Evolutionary conservation across 2,113 vertebrate species (phyloP).

Genomic region (Muntiacus reevesi): DNA sequence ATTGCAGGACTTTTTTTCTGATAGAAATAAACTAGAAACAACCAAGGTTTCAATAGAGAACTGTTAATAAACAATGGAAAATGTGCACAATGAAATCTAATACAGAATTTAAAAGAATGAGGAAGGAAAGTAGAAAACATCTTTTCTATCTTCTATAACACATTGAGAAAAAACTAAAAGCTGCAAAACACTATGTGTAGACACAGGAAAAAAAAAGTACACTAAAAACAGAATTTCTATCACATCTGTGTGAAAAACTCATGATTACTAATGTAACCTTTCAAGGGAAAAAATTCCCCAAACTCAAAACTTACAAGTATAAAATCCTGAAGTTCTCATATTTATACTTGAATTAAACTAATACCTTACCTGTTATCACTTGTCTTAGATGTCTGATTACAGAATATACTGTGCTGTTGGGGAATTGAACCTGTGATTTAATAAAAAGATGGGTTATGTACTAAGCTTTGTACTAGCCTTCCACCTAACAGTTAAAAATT

Average conservation of each 20-base stretch:
- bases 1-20: not conserved
- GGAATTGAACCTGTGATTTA: slow-evolving; percentile 79
- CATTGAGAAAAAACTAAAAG: not conserved
- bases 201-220: not conserved
- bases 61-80: not conserved
- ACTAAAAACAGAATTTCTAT: not conserved
- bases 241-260: not conserved
- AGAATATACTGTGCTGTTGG: slow-evolving; percentile 71
- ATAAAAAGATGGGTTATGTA: slow-evolving; percentile 59
- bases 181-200: not conserved
- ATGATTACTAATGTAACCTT: not conserved
- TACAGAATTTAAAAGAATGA: not conserved
- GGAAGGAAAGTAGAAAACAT: not conserved
- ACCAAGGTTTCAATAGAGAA: not conserved
- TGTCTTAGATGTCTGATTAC: slow-evolving; percentile 73
- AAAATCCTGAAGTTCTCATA: slow-evolving; percentile 10
- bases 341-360: slow-evolving; percentile 19
- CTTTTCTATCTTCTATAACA: not conserved
- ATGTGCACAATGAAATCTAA: not conserved
- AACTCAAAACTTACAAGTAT: not conserved
- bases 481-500: not conserved
- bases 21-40: not conserved
- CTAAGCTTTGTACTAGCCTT: not conserved
- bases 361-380: slow-evolving; percentile 79
- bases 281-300: not conserved